Evolutionary conservation across 2,113 vertebrate genomes (phyloP).

Genomic region (Mirza zaza): DNA sequence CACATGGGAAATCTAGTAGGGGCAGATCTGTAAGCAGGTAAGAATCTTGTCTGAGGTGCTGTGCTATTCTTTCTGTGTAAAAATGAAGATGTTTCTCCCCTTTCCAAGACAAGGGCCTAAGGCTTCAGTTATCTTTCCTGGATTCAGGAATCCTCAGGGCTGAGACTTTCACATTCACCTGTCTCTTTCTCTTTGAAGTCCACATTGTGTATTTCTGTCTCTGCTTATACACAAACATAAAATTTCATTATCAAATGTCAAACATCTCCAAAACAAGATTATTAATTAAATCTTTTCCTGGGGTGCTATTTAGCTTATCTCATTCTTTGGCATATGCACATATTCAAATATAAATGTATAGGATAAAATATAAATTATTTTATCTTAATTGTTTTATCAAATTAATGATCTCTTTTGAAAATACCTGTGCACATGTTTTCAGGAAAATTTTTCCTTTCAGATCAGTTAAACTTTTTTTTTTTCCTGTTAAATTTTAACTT

Average conservation of each 20-base stretch:
- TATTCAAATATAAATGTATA: background rate
- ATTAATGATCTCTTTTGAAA: background rate
- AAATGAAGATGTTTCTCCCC: background rate
- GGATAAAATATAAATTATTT: background rate
- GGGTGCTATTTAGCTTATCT: background rate
- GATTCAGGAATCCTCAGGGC: background rate
- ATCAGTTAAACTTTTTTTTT: background rate
- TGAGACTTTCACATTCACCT: fast-evolving
- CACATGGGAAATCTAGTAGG: background rate
- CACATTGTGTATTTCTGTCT: background rate
- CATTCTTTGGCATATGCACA: background rate
- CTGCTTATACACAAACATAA: background rate
- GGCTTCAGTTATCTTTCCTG: background rate
- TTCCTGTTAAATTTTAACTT: background rate
- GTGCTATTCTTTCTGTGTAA: background rate
- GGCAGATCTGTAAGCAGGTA: background rate
- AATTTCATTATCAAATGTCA: background rate
- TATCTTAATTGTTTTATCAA: background rate
- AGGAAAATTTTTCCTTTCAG: background rate
- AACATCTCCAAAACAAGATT: background rate
- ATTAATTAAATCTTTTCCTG: background rate
- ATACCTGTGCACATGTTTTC: background rate
- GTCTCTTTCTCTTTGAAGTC: background rate
- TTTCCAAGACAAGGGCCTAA: background rate
- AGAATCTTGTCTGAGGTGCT: background rate